These are phyloP conservation scores for Hemiprocne comata DNA, from an alignment of 2,113 vertebrate species.

Conservation along the genomic window DNA sequence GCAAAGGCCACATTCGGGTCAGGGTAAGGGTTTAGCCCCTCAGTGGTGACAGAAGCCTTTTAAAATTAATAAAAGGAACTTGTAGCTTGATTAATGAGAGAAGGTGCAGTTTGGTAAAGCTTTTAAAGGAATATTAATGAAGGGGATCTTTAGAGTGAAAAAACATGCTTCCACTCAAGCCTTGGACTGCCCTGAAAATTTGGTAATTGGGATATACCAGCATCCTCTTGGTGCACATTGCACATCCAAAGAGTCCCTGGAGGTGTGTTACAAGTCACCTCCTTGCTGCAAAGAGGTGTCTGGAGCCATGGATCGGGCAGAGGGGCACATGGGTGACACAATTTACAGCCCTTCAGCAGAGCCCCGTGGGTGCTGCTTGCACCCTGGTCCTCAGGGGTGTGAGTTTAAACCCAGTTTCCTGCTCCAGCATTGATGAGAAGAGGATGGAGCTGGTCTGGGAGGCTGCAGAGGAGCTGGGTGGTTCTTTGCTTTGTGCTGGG, in stretches of 20 bases:
- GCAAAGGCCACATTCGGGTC: background rate
- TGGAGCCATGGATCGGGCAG: background rate
- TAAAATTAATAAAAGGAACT: background rate
- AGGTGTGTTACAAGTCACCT: background rate
- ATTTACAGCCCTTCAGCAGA: background rate
- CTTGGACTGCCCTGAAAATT: background rate
- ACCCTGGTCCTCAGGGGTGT: background rate
- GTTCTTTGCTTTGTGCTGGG: background rate
- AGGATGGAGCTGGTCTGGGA: background rate
- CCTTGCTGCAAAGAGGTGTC: background rate
- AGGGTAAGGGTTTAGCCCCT: background rate
- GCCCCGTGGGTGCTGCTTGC: background rate
- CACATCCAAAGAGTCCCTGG: background rate
- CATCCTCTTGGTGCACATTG: background rate
- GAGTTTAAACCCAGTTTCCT: background rate
- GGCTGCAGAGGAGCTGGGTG: background rate
- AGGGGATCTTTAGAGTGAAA: background rate
- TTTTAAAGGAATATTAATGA: background rate
- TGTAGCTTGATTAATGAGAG: background rate
- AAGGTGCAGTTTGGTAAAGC: background rate
- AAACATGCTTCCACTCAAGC: background rate
- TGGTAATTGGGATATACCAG: background rate
- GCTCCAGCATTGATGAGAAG: background rate
- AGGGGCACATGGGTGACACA: fast-evolving
- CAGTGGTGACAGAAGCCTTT: background rate